phyloP scores from a whole-genome alignment of 2,888 invertebrate genomes.

The Hydriomena furcata region DNA sequence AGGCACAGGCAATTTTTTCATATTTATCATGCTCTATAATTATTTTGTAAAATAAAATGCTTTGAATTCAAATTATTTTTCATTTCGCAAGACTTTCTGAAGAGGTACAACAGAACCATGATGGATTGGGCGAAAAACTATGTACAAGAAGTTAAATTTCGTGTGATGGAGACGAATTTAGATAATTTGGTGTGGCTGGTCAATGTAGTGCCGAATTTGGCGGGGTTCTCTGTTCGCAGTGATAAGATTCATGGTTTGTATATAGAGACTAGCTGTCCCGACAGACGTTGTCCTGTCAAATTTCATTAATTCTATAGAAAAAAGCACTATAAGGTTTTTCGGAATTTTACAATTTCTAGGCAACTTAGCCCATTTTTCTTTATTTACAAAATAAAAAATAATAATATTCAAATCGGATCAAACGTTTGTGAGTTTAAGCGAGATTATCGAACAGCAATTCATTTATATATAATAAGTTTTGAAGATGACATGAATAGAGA shows the following conservation, averaged over 20 bases:
- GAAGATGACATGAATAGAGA: no score
- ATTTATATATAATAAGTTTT: no score
- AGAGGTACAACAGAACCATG: conserved; percentile 33
- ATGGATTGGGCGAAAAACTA: conserved; percentile 28
- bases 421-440: no score
- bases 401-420: no score
- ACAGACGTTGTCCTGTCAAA: no score
- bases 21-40: conserved; percentile 1
- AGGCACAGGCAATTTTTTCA: conserved; percentile 10
- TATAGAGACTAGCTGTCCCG: no score
- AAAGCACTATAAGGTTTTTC: no score
- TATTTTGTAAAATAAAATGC: conserved; percentile 9
- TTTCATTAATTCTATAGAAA: no score
- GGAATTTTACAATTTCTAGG: no score
- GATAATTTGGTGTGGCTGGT: conserved; percentile 57
- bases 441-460: no score
- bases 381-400: no score
- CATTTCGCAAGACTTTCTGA: conserved; percentile 2
- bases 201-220: conserved; percentile 50
- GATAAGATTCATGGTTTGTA: conserved; percentile 48
- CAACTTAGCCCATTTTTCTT: no score
- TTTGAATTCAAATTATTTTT: neutral
- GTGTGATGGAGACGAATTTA: conserved; percentile 44
- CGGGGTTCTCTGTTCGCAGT: conserved; percentile 52
- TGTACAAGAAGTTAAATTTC: conserved; percentile 34